phyloP scores from a whole-genome alignment of 2,113 vertebrate genomes.

The Accipiter cooperii region DNA sequence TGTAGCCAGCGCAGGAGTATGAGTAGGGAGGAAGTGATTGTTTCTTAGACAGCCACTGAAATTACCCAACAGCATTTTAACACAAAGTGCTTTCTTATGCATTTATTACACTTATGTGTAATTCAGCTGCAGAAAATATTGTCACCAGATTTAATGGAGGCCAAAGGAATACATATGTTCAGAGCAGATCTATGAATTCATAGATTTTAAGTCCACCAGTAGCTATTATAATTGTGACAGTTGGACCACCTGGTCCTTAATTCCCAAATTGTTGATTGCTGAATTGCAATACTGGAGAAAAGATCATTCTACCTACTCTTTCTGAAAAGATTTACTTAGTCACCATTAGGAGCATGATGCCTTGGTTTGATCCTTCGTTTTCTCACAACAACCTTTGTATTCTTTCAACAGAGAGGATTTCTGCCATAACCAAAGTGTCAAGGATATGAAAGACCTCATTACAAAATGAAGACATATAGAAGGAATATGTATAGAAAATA shows the following conservation, averaged over 20 bases:
- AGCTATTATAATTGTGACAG: background rate
- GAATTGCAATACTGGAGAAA: background rate
- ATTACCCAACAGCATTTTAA: background rate
- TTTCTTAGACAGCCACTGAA: background rate
- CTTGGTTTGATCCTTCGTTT: background rate
- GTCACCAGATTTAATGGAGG: background rate
- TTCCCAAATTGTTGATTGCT: background rate
- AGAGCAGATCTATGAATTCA: background rate
- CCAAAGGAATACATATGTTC: background rate
- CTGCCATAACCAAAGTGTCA: background rate
- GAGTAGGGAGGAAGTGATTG: background rate
- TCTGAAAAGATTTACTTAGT: background rate
- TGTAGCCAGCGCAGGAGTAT: background rate
- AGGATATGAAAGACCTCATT: background rate
- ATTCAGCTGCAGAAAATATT: background rate
- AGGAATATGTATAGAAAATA: background rate
- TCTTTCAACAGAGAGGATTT: background rate
- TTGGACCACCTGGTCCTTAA: background rate
- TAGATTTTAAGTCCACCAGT: background rate
- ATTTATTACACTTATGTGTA: background rate
- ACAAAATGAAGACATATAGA: background rate
- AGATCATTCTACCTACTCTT: background rate
- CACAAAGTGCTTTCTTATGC: background rate
- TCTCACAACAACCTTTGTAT: background rate
- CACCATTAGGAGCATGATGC: background rate